phyloP scores from a whole-genome alignment of 2,888 invertebrate species.

The Andricus curvator region DNA sequence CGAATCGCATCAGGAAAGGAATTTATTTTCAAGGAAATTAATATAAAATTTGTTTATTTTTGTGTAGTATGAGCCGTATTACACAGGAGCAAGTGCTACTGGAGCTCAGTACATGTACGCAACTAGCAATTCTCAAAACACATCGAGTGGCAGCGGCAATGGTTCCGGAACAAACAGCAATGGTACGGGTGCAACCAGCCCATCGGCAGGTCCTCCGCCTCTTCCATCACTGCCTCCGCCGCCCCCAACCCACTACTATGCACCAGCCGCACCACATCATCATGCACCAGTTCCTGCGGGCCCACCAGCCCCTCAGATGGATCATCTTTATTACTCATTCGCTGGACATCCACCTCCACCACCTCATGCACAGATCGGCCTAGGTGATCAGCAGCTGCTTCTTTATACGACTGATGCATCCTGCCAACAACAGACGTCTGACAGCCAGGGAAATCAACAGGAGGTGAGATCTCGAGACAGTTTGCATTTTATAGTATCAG shows the following conservation, averaged over 20 bases:
- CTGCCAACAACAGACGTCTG: conserved; percentile 69
- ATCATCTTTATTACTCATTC: conserved; percentile 73
- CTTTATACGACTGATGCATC: conserved; percentile 70
- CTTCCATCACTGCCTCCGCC: conserved; percentile 64
- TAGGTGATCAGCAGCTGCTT: conserved; percentile 73
- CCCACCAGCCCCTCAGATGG: conserved; percentile 70
- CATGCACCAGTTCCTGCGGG: conserved; percentile 68
- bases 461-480: conserved; percentile 67
- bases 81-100: conserved; percentile 73
- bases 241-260: conserved; percentile 67
- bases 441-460: conserved; percentile 67
- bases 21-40: not conserved
- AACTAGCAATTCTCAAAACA: conserved; percentile 75
- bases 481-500: not conserved
- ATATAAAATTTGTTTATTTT: conserved; percentile 42
- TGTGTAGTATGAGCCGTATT: conserved; percentile 76
- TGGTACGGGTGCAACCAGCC: conserved; percentile 68
- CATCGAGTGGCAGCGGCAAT: conserved; percentile 63
- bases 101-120: conserved; percentile 78
- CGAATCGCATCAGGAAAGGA: not conserved
- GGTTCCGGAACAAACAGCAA: conserved; percentile 63
- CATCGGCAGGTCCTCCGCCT: conserved; percentile 64
- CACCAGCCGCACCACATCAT: conserved; percentile 62
- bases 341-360: conserved; percentile 67
- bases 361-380: conserved; percentile 67